Evolutionary conservation across 1,140 invertebrate genomes (phyloP).

Genomic region (Parasteatoda tepidariorum): DNA sequence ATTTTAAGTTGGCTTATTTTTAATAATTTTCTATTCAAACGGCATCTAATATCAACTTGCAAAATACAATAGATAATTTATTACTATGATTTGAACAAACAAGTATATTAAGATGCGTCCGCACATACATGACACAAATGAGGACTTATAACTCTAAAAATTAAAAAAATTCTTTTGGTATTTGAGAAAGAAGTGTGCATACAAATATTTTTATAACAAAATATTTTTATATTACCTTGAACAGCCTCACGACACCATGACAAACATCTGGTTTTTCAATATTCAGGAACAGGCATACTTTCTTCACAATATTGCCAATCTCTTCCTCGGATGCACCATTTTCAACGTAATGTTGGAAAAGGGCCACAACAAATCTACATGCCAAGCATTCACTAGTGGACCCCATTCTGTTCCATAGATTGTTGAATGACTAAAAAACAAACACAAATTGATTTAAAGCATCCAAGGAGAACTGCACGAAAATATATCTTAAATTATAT

Average conservation of each 20-base stretch:
- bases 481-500: background rate
- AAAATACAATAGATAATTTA: too few relatives aligned
- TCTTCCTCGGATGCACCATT: slow-evolving; percentile 60
- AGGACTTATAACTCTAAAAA: too few relatives aligned
- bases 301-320: slow-evolving; percentile 45
- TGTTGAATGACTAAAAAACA: slow-evolving; percentile 41
- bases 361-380: slow-evolving; percentile 58
- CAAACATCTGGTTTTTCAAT: slow-evolving; percentile 60
- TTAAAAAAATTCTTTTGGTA: too few relatives aligned
- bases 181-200: too few relatives aligned
- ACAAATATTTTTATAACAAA: too few relatives aligned
- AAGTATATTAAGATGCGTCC: too few relatives aligned
- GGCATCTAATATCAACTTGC: too few relatives aligned
- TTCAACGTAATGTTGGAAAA: slow-evolving; percentile 58
- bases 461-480: background rate
- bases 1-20: too few relatives aligned
- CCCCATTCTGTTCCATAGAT: slow-evolving; percentile 25
- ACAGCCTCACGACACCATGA: slow-evolving; percentile 57
- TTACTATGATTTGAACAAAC: too few relatives aligned
- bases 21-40: too few relatives aligned
- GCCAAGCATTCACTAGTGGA: slow-evolving; percentile 39
- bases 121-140: too few relatives aligned
- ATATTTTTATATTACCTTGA: too few relatives aligned
- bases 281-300: slow-evolving; percentile 52
- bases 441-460: background rate